Evolutionary conservation across 2,888 invertebrate species (phyloP), one percentile per base, ranked within the genome.

Genomic region (Oithona nana): DNA sequence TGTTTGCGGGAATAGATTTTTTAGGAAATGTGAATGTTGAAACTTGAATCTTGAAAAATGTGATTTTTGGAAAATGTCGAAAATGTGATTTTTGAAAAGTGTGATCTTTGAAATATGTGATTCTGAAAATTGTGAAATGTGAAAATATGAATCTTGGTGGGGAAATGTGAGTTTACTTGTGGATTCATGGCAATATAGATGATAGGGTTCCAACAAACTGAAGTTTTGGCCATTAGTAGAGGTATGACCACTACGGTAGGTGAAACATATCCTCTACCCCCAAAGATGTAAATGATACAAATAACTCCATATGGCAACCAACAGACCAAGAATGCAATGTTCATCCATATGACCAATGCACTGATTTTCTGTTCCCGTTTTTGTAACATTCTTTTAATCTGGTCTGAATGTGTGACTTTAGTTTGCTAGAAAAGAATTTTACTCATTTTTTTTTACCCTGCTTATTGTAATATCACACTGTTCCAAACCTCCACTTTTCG

Each of bases 301-400:
- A 54, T 54, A 16, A 54, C 54, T 6, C 54, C 54, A 24, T 54
- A 54, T 54, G 54, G 54, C 20, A 26, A 24, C 54, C 54, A 54
- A 26, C 54, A 54, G 54, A 54, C 16, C 13, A 54, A 24, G 26
- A 54, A 54, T 22, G 54, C 22, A 26, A 54, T 26, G 26, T 54
- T 54, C 54, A 54, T 54, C 54, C 54, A 54, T 16, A 54, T 54
- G 13, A 54, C 54, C 6, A 24, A 26, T 3, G 54, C 20, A 11
- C 24, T 16, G 2, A 54, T 54, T 24, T 26, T 20, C 6, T 26
- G 54, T 16, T 54, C 54, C 54, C 54, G 4, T 22, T 26, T 54
- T 26, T 54, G 54, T 16, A 26, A 54, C 54, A 54, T 54, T 3
- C 54, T 2, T 54, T 39, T 39, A 16, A 39, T 39, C 39, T 11